Percentiles rank a stretch among this genome's conserved stretches.
Evolutionary conservation across 2,888 invertebrate species (phyloP).

Genomic region (Meandrusa payeni): DNA sequence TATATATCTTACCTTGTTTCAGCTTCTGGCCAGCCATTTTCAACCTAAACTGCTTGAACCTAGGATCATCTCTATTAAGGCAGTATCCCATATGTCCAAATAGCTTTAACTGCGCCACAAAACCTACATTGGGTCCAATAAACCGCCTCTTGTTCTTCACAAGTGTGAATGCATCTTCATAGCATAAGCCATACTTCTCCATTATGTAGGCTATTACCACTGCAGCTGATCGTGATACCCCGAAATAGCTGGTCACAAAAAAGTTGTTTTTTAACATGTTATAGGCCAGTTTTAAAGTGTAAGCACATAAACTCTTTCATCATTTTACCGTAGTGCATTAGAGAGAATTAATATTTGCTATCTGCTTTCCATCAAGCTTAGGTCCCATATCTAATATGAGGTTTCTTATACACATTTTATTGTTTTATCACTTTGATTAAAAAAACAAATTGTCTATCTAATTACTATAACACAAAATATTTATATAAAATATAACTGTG

Average conservation of each 20-base stretch:
- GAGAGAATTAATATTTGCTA: too few relatives aligned
- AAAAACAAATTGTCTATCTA: too few relatives aligned
- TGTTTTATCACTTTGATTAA: too few relatives aligned
- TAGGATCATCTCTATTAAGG: constrained; percentile 84
- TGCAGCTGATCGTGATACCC: constrained; percentile 94
- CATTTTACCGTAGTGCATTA: too few relatives aligned
- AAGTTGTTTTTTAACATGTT: too few relatives aligned
- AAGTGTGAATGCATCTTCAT: constrained; percentile 84
- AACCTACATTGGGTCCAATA: constrained; percentile 90
- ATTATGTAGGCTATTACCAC: constrained; percentile 93
- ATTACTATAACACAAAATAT: too few relatives aligned
- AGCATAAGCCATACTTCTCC: constrained; percentile 89
- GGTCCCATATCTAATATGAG: too few relatives aligned
- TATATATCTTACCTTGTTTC: constrained; percentile 83
- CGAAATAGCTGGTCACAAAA: constrained; percentile 94
- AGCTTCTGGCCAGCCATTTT: constrained; percentile 91
- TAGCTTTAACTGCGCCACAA: constrained; percentile 88
- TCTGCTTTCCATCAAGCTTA: too few relatives aligned
- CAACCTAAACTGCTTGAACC: constrained; percentile 88
- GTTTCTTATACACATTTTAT: too few relatives aligned
- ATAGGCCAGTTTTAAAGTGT: too few relatives aligned
- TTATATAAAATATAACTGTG: too few relatives aligned
- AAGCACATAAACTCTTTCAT: too few relatives aligned
- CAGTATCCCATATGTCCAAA: constrained; percentile 89
- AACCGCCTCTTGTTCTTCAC: constrained; percentile 87